phyloP scores from a whole-genome alignment of 2,113 vertebrate species.

The Apteryx mantelli region DNA sequence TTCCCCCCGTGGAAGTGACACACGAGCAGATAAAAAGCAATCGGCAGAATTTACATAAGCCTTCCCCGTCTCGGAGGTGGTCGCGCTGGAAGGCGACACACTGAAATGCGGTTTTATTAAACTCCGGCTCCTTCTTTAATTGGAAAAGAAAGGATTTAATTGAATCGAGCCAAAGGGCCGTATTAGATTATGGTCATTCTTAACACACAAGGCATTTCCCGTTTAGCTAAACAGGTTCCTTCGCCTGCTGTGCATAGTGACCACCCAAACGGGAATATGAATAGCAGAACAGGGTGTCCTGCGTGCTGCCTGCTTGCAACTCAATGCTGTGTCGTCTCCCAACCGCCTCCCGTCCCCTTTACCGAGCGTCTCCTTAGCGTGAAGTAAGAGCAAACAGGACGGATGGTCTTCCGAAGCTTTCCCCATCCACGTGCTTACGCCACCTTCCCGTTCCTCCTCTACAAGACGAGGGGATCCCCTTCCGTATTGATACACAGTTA shows the following conservation, averaged over 20 bases:
- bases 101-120: slow-evolving; percentile 60
- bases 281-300: not conserved
- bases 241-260: slow-evolving; percentile 6
- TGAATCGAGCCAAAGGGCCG: slow-evolving; percentile 37
- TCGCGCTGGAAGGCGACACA: slow-evolving; percentile 46
- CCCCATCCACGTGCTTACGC: not conserved
- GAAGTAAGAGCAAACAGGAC: not conserved
- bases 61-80: slow-evolving; percentile 65
- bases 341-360: not conserved
- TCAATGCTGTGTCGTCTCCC: not conserved
- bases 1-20: slow-evolving; percentile 43
- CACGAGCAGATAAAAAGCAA: slow-evolving; percentile 58
- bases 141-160: slow-evolving; percentile 69
- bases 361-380: not conserved
- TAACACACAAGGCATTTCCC: slow-evolving; percentile 27
- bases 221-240: slow-evolving; percentile 17
- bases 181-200: slow-evolving; percentile 41
- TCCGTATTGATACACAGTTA: not conserved
- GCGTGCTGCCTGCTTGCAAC: too few species aligned
- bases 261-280: not conserved
- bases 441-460: not conserved
- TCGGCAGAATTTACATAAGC: slow-evolving; percentile 67
- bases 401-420: not conserved
- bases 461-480: not conserved
- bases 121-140: slow-evolving; percentile 68